These are phyloP conservation scores for Hippolais icterina DNA, from an alignment of 2,113 vertebrate genomes.

Conservation along the genomic window DNA sequence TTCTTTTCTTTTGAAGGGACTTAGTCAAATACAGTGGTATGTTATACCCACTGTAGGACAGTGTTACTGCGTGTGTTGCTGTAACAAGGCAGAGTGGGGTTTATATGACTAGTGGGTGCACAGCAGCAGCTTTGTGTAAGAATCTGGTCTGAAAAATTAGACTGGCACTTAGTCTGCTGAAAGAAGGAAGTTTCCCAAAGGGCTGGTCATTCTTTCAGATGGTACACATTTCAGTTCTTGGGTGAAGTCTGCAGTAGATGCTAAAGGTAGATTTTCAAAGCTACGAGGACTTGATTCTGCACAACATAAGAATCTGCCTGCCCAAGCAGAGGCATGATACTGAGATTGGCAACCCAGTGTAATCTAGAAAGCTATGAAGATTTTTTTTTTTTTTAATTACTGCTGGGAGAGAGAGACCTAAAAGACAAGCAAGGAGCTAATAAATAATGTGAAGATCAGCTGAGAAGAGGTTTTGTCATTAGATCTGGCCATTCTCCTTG, in stretches of 20 bases:
- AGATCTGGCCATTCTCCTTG: not conserved
- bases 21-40: not conserved
- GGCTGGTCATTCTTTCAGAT: not conserved
- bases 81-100: not conserved
- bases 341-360: not conserved
- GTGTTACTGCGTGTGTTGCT: not conserved
- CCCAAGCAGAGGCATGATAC: not conserved
- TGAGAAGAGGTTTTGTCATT: not conserved
- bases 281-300: not conserved
- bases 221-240: not conserved
- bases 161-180: not conserved
- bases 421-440: not conserved
- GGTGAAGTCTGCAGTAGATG: not conserved
- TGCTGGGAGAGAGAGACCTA: not conserved
- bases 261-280: not conserved
- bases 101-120: not conserved
- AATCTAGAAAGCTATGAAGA: not conserved
- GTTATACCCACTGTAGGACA: not conserved
- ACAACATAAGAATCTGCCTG: accelerated
- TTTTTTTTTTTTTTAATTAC: not conserved
- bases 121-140: not conserved
- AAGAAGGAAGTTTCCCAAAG: not conserved
- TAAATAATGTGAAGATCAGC: not conserved
- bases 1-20: not conserved
- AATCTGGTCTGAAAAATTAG: not conserved